Percentiles rank a stretch among this genome's conserved stretches.
phyloP scores from a whole-genome alignment of 2,113 vertebrate genomes.

The Cnemophilus loriae region DNA sequence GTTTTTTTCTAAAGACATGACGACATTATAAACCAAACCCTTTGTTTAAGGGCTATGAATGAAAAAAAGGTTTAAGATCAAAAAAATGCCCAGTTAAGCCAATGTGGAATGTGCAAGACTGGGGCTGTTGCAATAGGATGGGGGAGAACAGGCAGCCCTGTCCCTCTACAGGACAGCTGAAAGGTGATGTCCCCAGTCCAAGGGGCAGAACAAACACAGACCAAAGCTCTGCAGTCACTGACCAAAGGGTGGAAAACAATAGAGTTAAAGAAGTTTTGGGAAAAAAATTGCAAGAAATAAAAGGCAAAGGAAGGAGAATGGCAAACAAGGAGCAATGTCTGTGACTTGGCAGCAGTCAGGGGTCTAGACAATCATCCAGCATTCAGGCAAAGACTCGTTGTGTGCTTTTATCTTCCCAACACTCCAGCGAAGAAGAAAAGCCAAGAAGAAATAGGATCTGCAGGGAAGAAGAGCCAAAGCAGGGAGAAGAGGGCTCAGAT shows the following conservation, averaged over 20 bases:
- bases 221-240: background rate
- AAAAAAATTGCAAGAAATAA: background rate
- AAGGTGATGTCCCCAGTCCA: background rate
- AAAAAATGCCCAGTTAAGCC: background rate
- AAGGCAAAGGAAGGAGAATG: constrained; percentile 15
- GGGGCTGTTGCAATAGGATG: background rate
- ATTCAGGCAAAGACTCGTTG: background rate
- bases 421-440: background rate
- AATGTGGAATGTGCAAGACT: background rate
- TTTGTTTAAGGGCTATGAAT: background rate
- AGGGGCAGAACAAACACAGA: background rate
- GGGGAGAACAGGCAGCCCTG: background rate
- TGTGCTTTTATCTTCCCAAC: constrained; percentile 42
- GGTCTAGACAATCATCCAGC: constrained; percentile 15
- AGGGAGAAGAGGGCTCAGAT: background rate
- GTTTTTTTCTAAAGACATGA: background rate
- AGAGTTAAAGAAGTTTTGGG: background rate
- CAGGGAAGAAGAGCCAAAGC: background rate
- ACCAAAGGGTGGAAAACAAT: background rate
- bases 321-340: constrained; percentile 2
- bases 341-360: constrained; percentile 36
- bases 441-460: constrained; percentile 28
- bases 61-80: background rate
- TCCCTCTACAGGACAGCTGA: background rate
- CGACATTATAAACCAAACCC: background rate